A percentile compares a stretch with the other conserved stretches of the same genome.
Conservation (phyloP, 2,113 vertebrate genomes). For the Atrichornis clamosus region DNA sequence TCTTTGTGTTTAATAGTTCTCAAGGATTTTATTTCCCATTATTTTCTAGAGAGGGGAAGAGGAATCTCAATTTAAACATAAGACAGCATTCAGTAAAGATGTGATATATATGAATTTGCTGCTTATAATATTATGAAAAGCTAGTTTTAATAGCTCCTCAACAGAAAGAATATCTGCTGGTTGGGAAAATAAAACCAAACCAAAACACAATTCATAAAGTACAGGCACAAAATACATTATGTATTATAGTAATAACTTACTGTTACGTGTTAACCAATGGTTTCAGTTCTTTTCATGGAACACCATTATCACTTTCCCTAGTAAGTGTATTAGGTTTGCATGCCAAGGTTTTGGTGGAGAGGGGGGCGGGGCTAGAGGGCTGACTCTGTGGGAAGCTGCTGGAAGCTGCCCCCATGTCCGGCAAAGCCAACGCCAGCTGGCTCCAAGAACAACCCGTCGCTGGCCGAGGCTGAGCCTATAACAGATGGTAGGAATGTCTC, state of each 20-base stretch:
- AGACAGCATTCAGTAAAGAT: neutral
- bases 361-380: neutral
- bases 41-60: neutral
- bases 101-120: neutral
- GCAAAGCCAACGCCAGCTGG: neutral
- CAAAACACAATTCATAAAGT: neutral
- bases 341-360: neutral
- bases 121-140: neutral
- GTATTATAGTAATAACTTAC: neutral
- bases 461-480: neutral
- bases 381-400: neutral
- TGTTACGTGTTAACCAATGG: neutral
- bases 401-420: neutral
- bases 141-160: neutral
- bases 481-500: neutral
- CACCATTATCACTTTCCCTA: neutral
- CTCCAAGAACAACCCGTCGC: accelerated
- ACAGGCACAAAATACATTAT: neutral
- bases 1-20: neutral
- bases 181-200: neutral
- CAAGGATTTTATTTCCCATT: neutral
- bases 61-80: neutral
- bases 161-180: neutral
- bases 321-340: neutral
- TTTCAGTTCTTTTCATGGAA: neutral